Evolutionary conservation across 1,140 invertebrate species (phyloP), one percentile per base, ranked within the genome.

Genomic region (Hormaphis cornu): DNA sequence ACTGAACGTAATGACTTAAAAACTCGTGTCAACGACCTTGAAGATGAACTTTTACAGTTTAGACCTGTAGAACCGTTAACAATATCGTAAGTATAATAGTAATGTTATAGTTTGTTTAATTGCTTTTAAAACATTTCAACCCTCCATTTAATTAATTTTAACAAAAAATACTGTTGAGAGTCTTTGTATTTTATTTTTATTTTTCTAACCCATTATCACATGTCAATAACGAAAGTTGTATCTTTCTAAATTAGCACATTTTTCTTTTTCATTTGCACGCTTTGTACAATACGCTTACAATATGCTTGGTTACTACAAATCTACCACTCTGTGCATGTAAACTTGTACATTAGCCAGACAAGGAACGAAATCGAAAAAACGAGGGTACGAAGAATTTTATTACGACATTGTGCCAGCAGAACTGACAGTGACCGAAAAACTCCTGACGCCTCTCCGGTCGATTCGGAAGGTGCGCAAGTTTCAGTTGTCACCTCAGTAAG

Each of bases 1-100:
- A 86, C 90, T 75, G 91, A 95, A 79, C 81, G 92, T 73, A 94
- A 95, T 77, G 88, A 92, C 78, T 80, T 95, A 14, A 95, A 94
- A 81, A 85, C 89, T 22, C 84, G 87, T 76, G 84, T 95, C 18
- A 88, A 87, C 74, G 89, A 93, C 76, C 81, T 94, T 14, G 90
- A 95, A 79, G 92, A 95, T 74, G 91, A 95, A 80, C 76, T 95
- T 48, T 85, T 86, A 72, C 80, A 84, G 24, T 86, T 89, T 75
- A 83, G 87, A 74, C 86, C 83, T 12, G 35, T 33, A 28, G 61
- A 66, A 24, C 44, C 22, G 6, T 22, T 50, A 7, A 20, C 12
- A 8, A 33, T 22, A 30, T 66, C 44, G 61, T 66, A 66, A 48
- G 61, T 66, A 30, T 26, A 20, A 50, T 56, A 24, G 9, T 56